These are phyloP conservation scores for Eulithis testata DNA, from an alignment of 2,888 invertebrate genomes.

Conservation along the genomic window DNA sequence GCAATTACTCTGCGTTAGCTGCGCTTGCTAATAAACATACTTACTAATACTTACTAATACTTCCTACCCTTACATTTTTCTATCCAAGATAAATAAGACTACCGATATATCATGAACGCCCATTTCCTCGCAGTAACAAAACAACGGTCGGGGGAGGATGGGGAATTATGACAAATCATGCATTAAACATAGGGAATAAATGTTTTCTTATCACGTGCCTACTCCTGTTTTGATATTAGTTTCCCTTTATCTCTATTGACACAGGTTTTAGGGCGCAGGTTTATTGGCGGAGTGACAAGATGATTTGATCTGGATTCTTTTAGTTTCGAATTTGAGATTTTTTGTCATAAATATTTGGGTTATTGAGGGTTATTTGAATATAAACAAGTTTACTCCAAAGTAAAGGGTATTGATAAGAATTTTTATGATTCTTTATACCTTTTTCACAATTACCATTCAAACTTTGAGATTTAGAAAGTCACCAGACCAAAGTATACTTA, in stretches of 20 bases:
- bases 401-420: background rate
- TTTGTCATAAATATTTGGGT: slow-evolving; percentile 9
- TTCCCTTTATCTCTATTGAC: slow-evolving; percentile 84
- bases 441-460: no score
- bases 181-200: slow-evolving; percentile 85
- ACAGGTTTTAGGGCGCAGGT: slow-evolving; percentile 78
- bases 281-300: slow-evolving; percentile 71
- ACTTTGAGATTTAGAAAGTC: background rate
- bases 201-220: slow-evolving; percentile 85
- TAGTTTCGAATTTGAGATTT: slow-evolving; percentile 12
- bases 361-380: slow-evolving; percentile 2
- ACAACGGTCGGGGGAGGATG: slow-evolving; percentile 76
- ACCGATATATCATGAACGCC: slow-evolving; percentile 79
- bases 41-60: slow-evolving; percentile 62
- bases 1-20: slow-evolving; percentile 62
- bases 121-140: slow-evolving; percentile 78
- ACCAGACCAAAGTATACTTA: background rate
- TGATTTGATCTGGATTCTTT: slow-evolving; percentile 48
- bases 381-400: background rate
- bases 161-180: slow-evolving; percentile 85
- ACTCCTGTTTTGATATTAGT: slow-evolving; percentile 84
- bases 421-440: background rate
- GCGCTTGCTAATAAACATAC: slow-evolving; percentile 71
- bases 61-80: slow-evolving; percentile 71
- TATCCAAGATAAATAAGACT: slow-evolving; percentile 80